Conservation (phyloP, 1,140 invertebrate genomes). For the Drosophila tristis region DNA sequence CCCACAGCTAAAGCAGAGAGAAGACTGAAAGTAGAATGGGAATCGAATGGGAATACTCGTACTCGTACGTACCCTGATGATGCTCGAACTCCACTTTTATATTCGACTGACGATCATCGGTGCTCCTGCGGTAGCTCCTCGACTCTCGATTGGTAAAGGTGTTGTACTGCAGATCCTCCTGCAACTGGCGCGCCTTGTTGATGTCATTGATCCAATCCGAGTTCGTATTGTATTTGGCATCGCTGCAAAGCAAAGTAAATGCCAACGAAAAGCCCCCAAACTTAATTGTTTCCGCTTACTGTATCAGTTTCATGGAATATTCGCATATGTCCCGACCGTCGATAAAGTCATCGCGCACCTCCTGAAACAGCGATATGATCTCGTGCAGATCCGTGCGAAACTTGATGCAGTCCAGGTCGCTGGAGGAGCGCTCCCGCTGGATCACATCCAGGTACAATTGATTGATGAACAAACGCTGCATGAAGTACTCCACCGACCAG, state of each 20-base stretch:
- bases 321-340: slow-evolving; percentile 17
- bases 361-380: slow-evolving; percentile 26
- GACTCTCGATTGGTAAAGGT: too few species aligned
- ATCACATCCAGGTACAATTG: slow-evolving; percentile 57
- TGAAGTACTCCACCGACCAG: slow-evolving; percentile 53
- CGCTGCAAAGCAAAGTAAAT: background rate
- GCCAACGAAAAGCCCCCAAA: background rate
- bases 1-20: slow-evolving; percentile 12
- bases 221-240: slow-evolving; percentile 19
- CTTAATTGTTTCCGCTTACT: slow-evolving; percentile 17
- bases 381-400: slow-evolving; percentile 45
- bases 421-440: slow-evolving; percentile 11
- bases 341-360: slow-evolving; percentile 20
- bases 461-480: slow-evolving; percentile 12
- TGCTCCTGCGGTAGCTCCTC: background rate
- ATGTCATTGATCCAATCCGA: slow-evolving; percentile 32
- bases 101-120: background rate
- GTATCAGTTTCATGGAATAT: background rate
- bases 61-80: background rate
- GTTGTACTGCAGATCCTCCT: background rate
- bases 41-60: background rate
- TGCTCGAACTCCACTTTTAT: background rate
- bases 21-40: background rate
- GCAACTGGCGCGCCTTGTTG: background rate
- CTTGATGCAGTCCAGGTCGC: slow-evolving; percentile 51